These are phyloP conservation scores for Pelodiscus sinensis DNA, from an alignment of 2,113 vertebrate species.

Conservation along the genomic window DNA sequence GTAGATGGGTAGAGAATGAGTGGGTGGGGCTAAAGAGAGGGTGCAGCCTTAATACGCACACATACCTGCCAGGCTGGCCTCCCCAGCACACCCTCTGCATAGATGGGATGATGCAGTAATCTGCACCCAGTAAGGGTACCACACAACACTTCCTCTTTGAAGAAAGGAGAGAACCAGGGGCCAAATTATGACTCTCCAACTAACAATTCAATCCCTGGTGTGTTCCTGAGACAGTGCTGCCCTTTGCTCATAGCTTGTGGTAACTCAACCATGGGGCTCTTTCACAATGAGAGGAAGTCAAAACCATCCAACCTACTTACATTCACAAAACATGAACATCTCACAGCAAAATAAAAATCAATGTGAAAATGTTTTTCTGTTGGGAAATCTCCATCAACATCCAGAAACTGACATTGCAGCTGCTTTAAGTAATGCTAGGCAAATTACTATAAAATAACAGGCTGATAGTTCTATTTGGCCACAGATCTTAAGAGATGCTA, in stretches of 20 bases:
- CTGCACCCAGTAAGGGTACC: background rate
- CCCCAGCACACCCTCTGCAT: background rate
- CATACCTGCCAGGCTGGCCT: background rate
- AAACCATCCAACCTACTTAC: constrained; percentile 36
- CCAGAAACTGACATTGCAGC: background rate
- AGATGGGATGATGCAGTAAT: background rate
- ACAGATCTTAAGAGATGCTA: background rate
- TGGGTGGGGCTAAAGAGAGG: fast-evolving
- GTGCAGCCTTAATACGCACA: background rate
- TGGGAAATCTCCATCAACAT: background rate
- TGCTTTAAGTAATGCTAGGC: background rate
- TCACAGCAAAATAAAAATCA: background rate
- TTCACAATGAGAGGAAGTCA: constrained; percentile 9
- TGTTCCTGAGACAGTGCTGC: fast-evolving
- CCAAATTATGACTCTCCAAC: background rate
- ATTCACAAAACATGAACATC: background rate
- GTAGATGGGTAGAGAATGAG: background rate
- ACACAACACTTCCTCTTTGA: background rate
- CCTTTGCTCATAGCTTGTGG: background rate
- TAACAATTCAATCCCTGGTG: background rate
- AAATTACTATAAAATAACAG: background rate
- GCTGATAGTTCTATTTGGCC: background rate
- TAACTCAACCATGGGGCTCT: background rate
- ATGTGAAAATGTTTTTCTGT: background rate
- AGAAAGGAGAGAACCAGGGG: background rate